Evolutionary conservation across 1,140 invertebrate species (phyloP), one percentile per base, ranked within the genome.

Genomic region (Sitobion miscanthi): DNA sequence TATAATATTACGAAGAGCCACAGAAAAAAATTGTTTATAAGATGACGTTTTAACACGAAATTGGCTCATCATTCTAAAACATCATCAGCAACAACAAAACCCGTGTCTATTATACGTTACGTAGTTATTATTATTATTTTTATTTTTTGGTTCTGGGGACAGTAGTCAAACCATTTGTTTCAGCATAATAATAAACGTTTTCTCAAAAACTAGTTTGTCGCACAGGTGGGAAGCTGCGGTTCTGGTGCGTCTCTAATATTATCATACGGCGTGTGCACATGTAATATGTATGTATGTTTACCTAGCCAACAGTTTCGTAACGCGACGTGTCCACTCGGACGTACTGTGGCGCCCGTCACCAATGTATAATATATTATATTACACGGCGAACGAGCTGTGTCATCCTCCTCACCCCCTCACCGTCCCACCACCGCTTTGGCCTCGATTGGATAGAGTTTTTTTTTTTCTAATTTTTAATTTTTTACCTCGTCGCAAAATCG

Each of bases 281-380:
- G 30, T n/a, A 77, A 77, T 77, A 77, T 77, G 57, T 69, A 69
- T n/a, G 30, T 69, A 69, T 69, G 30, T 69, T 69, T 69, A 69
- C 30, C 62, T 69, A 69, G 5, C 62, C 62, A 11, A 69, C 62
- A 14, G 30, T 69, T 69, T 69, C 30, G 62, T n/a, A 69, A 77
- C n/a, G 11, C 62, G 62, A 77, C 62, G 62, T 77, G 62, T 77
- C 62, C 62, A 77, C 62, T 77, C 62, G n/a, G 14, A 77, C 62
- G 62, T 77, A 77, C n/a, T n/a, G 62, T 77, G 62, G 62, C 62
- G 62, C 62, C 62, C 62, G 62, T 77, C 62, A 77, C 62, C n/a
- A n/a, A 77, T 17, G 62, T 69, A 69, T 69, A 69, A 69, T 69
- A 69, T 69, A 69, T 69, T 69, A 69, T 77, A 77, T 77, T 77